Evolutionary conservation across 2,888 invertebrate genomes (phyloP), one percentile per base, ranked within the genome.

Genomic region (Stenoptilia bipunctidactyla): DNA sequence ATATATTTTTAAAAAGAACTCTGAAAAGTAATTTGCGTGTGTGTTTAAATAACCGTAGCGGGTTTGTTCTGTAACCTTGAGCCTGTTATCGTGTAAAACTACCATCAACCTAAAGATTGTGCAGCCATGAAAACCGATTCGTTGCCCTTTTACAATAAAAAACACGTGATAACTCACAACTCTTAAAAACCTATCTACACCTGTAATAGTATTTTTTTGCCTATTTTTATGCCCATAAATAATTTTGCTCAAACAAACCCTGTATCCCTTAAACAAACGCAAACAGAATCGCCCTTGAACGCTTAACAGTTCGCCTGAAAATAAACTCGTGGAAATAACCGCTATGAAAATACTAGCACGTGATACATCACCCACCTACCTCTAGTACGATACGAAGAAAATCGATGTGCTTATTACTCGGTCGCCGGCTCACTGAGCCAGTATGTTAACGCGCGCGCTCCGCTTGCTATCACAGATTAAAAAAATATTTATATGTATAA

Each of bases 361-460:
- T 82, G 82, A 80, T 66, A 48, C 20, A 20, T 20, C 8, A 20
- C 71, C n/a, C n/a, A 80, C 80, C 67, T 80, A 82, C 82, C 82
- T 82, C 71, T 68, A 64, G 72, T 68, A 70, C 61, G 58, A 67
- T 75, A 66, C 71, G 70, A 61, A 68, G 79, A 76, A 77, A 77
- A 80, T 80, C 82, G 74, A 82, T 79, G 79, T 80, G 76, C 76
- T 71, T 71, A 80, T 80, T 77, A 73, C 73, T 71, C 77, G 79
- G 72, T 77, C 79, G 75, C 67, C 68, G 69, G 73, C 73, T 67
- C 70, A 85, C 85, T 86, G 85, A 85, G 86, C 85, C 86, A 86
- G 75, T 79, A 75, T 84, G 85, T 84, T 84, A 85, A 77, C 71
- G 74, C 67, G 68, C 76, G 71, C 76, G 80, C 80, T 80, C 74